phyloP scores from a whole-genome alignment of 2,888 invertebrate species.

The Habroteleia sp. region DNA sequence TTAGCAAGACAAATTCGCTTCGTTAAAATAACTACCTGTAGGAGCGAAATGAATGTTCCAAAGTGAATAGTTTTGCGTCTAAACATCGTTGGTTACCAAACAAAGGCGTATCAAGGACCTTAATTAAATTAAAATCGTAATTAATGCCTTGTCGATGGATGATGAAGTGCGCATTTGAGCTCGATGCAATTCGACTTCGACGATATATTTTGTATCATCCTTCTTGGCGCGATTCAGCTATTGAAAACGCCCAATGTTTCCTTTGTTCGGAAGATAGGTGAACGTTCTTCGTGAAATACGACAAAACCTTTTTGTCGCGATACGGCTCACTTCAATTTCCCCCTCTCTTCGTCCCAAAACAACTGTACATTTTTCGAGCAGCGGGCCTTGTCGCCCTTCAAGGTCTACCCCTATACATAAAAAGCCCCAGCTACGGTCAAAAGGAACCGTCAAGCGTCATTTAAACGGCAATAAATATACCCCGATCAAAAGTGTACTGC shows the following conservation, averaged over 20 bases:
- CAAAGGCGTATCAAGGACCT: slow-evolving; percentile 44
- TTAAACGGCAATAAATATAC: slow-evolving; percentile 54
- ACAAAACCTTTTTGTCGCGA: slow-evolving; percentile 55
- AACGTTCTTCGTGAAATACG: slow-evolving; percentile 42
- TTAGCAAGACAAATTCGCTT: slow-evolving; percentile 56
- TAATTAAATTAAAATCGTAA: slow-evolving; percentile 60
- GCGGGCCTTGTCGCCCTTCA: slow-evolving; percentile 20
- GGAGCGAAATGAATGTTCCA: slow-evolving; percentile 42
- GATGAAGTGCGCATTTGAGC: slow-evolving; percentile 32
- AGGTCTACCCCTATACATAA: slow-evolving; percentile 20
- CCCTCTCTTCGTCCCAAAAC: slow-evolving; percentile 6
- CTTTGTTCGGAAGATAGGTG: slow-evolving; percentile 41
- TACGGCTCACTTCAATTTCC: slow-evolving; percentile 11
- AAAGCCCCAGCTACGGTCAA: slow-evolving; percentile 36
- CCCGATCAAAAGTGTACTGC: slow-evolving; percentile 30
- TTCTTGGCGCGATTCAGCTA: slow-evolving; percentile 11
- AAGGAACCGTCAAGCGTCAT: slow-evolving; percentile 46
- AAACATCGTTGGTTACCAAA: slow-evolving; percentile 36
- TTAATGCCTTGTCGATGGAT: slow-evolving; percentile 53
- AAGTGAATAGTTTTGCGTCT: slow-evolving; percentile 51
- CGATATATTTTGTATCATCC: slow-evolving; percentile 37
- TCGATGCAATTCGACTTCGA: slow-evolving; percentile 44
- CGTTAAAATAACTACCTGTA: slow-evolving; percentile 61
- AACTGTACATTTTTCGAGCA: slow-evolving; percentile 39
- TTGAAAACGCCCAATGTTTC: slow-evolving; percentile 44